Evolutionary conservation across 2,797 vertebrate genomes (phyloP).

Genomic region (Limnodromus scolopaceus): DNA sequence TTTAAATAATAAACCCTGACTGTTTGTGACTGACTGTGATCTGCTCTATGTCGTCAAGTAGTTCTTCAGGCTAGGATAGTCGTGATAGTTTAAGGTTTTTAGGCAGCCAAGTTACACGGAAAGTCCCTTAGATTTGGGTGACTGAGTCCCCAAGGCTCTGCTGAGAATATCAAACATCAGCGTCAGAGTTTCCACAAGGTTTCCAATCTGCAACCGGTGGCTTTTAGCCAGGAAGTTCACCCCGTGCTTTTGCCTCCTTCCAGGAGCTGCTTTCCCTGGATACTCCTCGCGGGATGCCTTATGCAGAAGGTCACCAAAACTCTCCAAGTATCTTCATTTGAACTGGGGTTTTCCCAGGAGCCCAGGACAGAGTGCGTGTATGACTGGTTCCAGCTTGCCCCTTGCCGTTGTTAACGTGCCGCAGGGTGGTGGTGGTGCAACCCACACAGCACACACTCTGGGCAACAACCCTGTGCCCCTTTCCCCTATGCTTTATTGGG

Average conservation of each 20-base stretch:
- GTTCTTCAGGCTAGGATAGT: not conserved
- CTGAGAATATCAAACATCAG: not conserved
- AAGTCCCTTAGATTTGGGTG: slow-evolving; percentile 6
- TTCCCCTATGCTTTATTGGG: fast-evolving
- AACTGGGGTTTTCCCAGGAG: not conserved
- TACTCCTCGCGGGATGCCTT: not conserved
- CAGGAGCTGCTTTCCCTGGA: not conserved
- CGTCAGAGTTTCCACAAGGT: slow-evolving; percentile 8
- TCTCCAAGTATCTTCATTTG: not conserved
- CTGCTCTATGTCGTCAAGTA: not conserved
- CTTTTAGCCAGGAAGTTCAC: not conserved
- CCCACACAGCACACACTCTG: fast-evolving
- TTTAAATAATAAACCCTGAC: not conserved
- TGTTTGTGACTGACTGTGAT: not conserved
- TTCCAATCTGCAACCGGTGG: not conserved
- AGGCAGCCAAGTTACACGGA: not conserved
- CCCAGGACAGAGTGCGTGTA: fast-evolving
- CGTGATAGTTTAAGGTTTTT: not conserved
- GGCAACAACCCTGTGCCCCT: not conserved
- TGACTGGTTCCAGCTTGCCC: not conserved
- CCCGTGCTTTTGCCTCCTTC: not conserved
- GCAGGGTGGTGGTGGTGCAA: fast-evolving
- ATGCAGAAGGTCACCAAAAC: not conserved
- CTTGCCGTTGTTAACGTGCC: fast-evolving
- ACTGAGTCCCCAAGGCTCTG: not conserved